phyloP scores from a whole-genome alignment of 2,113 vertebrate genomes.

The Leptosomus discolor region DNA sequence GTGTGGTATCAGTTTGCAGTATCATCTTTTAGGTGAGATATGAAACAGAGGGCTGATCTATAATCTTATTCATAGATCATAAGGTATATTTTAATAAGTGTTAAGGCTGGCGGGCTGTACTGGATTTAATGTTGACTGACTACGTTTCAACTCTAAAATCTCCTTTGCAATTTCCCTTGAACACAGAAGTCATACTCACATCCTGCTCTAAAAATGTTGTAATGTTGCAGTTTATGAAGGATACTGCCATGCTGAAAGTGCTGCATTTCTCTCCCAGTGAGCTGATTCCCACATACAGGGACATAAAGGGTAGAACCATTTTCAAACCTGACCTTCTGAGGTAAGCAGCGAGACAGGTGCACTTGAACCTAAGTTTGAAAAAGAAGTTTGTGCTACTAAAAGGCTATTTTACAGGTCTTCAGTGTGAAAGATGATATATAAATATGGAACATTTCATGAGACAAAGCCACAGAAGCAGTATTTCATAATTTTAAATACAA shows the following conservation, averaged over 20 bases:
- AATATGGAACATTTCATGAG: background rate
- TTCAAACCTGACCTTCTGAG: background rate
- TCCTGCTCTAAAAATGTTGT: background rate
- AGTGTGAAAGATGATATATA: background rate
- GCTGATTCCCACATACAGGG: background rate
- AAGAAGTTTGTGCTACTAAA: background rate
- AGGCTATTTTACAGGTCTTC: background rate
- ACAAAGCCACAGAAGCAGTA: background rate
- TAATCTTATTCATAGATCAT: background rate
- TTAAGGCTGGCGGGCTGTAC: background rate
- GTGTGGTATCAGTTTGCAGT: background rate
- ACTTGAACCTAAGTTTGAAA: background rate
- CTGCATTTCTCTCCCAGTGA: background rate
- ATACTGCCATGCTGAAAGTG: background rate
- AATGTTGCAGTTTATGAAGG: background rate
- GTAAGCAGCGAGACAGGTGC: background rate
- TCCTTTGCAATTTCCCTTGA: background rate
- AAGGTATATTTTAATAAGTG: conserved; percentile 10
- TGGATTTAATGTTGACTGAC: background rate
- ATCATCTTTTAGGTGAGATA: conserved; percentile 14
- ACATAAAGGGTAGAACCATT: background rate
- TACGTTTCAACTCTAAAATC: background rate
- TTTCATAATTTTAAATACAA: conserved; percentile 38
- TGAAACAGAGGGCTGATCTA: conserved; percentile 15
- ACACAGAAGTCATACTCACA: background rate